Percentiles rank a stretch among this genome's conserved stretches.
Evolutionary conservation across 2,797 vertebrate species (phyloP).

Genomic region (Melanotaenia maccullochi): DNA sequence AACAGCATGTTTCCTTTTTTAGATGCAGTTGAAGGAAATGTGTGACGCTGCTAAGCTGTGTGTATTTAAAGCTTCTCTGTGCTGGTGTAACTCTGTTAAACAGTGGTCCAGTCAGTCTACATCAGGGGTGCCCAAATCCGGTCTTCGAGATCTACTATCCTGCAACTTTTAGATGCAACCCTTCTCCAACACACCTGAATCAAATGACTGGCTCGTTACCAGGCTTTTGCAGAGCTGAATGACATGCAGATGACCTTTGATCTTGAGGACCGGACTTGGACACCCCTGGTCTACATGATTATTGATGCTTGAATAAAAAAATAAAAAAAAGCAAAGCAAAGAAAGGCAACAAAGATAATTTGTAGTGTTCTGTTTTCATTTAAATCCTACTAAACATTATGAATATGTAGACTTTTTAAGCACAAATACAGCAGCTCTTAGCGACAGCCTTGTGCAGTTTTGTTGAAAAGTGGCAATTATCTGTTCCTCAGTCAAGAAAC

Average conservation of each 20-base stretch:
- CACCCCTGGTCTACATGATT: too few relatives aligned
- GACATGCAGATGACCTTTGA: too few relatives aligned
- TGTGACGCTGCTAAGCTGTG: slow-evolving; percentile 1
- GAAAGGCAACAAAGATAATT: slow-evolving; percentile 29
- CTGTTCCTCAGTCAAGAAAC: slow-evolving; percentile 39
- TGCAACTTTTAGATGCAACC: too few relatives aligned
- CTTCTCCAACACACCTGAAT: too few relatives aligned
- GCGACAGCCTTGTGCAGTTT: slow-evolving; percentile 48
- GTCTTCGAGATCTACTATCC: too few relatives aligned
- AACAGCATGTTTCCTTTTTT: background rate
- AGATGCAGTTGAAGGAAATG: slow-evolving; percentile 2
- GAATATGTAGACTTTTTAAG: background rate
- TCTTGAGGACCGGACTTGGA: too few relatives aligned
- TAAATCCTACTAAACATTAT: slow-evolving; percentile 30
- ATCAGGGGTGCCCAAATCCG: background rate
- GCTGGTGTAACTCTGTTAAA: slow-evolving; percentile 16
- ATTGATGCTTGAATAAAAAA: too few relatives aligned
- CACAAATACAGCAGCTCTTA: slow-evolving; percentile 27
- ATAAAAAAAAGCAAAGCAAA: slow-evolving; percentile 1
- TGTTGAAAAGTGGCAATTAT: slow-evolving; percentile 51
- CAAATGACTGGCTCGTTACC: too few relatives aligned
- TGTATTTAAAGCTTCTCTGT: slow-evolving; percentile 24
- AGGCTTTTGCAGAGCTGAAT: too few relatives aligned
- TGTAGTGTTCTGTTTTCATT: slow-evolving; percentile 20
- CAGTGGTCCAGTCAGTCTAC: slow-evolving; percentile 1